A percentile compares a stretch with the other conserved stretches of the same genome.
These are phyloP conservation scores for Coracopsis vasa DNA, from an alignment of 2,113 vertebrate species.

Conservation along the genomic window DNA sequence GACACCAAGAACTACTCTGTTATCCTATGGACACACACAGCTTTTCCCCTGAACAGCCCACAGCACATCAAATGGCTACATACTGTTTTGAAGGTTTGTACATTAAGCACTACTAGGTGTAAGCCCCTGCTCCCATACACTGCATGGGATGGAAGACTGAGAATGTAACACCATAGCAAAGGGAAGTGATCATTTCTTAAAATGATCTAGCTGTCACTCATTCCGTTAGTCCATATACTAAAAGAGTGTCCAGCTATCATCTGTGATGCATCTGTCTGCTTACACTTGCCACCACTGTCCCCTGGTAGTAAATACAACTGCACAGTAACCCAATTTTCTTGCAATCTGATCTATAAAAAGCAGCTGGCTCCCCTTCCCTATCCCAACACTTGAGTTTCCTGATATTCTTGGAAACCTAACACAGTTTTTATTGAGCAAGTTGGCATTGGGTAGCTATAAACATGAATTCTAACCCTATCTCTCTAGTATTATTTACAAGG, in stretches of 20 bases:
- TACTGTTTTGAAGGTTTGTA: not conserved
- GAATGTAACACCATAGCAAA: not conserved
- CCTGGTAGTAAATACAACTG: not conserved
- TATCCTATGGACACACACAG: not conserved
- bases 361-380: not conserved
- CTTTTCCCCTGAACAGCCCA: not conserved
- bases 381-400: not conserved
- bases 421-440: constrained; percentile 4
- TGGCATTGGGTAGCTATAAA: not conserved
- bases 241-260: not conserved
- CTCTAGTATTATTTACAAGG: not conserved
- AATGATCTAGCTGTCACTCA: not conserved
- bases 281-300: not conserved
- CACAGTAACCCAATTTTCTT: not conserved
- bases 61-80: not conserved
- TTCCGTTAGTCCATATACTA: not conserved
- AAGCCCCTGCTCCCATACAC: not conserved
- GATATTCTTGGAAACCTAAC: constrained; percentile 25
- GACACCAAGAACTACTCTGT: not conserved
- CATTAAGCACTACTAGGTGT: not conserved
- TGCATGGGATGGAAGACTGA: not conserved
- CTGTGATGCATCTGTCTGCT: not conserved
- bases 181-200: not conserved
- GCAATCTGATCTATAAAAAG: constrained; percentile 13
- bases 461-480: not conserved